Base-by-base conservation (phyloP, 2,888 invertebrate genomes). In the Brenthis ino region DNA sequence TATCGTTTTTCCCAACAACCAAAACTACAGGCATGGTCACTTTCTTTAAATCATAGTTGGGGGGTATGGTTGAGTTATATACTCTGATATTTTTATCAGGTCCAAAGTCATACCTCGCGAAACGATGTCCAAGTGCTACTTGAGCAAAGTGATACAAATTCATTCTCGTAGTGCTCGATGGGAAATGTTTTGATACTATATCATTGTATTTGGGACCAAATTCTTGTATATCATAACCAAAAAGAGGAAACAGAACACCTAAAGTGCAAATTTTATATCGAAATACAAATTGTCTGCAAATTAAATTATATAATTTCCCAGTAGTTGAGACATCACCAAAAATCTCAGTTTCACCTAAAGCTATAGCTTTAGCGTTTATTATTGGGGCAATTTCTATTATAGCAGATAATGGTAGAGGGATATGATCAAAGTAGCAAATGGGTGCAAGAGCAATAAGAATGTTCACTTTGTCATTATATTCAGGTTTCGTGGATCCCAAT, bases 401-500 rank as follows among this genome's bases (percentile, higher is more conserved):
- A 47, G 43, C 8, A 2, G 68, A 53, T 6, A 73, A 28, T 12
- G 72, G 72, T 3, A 67, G 70, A 13, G 57, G 68, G 6, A 77
- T 67, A 20, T 82, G 74, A 13, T 77, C 75, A 14, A 83, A 14
- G 50, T 75, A 80, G 64, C 75, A 77, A 24, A 86, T 78, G 2
- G 88, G 89, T 14, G 85, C 87, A 20, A 89, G 56, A 3, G 93
- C 92, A 58, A 93, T 85, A 69, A 93, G 90, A 0, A 93, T 79
- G 51, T 85, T 85, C 13, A 96, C 86, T 82, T 95, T 95, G 0
- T 85, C 77, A 77, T 95, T 95, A 77, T 95, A 95, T 67, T 94
- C 93, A 0, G 95, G 94, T 43, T 80, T 83, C 51, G 91, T 80
- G 0, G 94, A 92, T 3, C 87, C 82, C 89, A 94, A 91, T 0